A percentile compares a stretch with the other conserved stretches of the same genome.
These are phyloP conservation scores for Muscicapa comitata DNA, from an alignment of 2,797 vertebrate species.

Conservation along the genomic window DNA sequence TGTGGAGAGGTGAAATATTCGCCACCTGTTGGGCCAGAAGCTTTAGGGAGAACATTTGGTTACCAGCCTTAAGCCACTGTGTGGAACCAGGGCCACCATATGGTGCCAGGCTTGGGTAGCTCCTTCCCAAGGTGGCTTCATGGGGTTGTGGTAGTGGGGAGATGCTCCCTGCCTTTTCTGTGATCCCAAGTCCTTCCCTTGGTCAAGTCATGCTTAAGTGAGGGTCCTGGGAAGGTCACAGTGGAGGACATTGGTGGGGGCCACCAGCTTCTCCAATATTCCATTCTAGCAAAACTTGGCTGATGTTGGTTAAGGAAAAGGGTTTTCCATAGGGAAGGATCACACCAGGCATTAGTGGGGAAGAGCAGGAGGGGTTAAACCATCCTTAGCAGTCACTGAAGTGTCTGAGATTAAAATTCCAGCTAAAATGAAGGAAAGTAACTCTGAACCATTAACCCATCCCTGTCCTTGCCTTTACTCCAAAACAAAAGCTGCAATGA, in stretches of 20 bases:
- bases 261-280: not conserved
- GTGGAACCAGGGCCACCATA: not conserved
- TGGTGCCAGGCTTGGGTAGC: not conserved
- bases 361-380: not conserved
- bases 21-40: not conserved
- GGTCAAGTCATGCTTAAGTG: not conserved
- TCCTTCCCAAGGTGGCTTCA: not conserved
- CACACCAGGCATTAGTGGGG: accelerated
- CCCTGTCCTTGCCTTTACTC: not conserved
- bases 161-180: not conserved
- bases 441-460: not conserved
- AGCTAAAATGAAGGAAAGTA: not conserved
- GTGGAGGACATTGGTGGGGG: not conserved
- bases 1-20: not conserved
- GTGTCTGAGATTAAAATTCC: not conserved
- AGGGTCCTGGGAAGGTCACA: not conserved
- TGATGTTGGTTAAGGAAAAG: not conserved
- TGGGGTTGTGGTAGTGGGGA: not conserved
- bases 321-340: not conserved
- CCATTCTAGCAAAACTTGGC: not conserved
- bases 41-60: not conserved
- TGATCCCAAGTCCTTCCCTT: not conserved
- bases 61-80: not conserved
- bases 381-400: not conserved
- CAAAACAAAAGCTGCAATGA: not conserved